Evolutionary conservation across 2,888 invertebrate genomes (phyloP).

Genomic region (Lasioglossum oenotherae): DNA sequence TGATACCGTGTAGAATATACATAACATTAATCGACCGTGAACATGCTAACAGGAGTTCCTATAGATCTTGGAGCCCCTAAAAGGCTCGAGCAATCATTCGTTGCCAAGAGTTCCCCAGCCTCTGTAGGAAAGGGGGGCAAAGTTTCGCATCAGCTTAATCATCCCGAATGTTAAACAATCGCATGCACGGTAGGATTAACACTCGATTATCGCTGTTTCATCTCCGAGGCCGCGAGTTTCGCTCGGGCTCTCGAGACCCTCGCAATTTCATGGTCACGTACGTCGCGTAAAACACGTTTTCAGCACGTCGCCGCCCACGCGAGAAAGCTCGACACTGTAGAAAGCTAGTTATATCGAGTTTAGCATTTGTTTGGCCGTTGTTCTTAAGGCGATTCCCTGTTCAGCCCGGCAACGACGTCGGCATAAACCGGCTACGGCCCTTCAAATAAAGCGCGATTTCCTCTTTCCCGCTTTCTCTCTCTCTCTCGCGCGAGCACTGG

Average conservation of each 20-base stretch:
- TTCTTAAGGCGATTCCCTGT: slow-evolving; percentile 46
- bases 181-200: slow-evolving; percentile 31
- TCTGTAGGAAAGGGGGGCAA: not conserved
- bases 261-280: slow-evolving; percentile 77
- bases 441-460: slow-evolving; percentile 60
- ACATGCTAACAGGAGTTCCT: not conserved
- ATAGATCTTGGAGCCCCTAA: not conserved
- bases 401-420: slow-evolving; percentile 35
- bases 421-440: slow-evolving; percentile 46
- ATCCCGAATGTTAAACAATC: slow-evolving; percentile 30
- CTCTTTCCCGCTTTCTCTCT: not conserved
- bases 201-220: slow-evolving; percentile 46
- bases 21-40: not conserved
- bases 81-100: slow-evolving; percentile 2
- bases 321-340: slow-evolving; percentile 50
- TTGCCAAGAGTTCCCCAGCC: not conserved
- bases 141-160: slow-evolving; percentile 24
- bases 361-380: slow-evolving; percentile 64
- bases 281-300: slow-evolving; percentile 79
- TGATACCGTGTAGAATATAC: slow-evolving; percentile 1
- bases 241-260: slow-evolving; percentile 10
- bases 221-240: slow-evolving; percentile 18
- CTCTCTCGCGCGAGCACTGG: not conserved
- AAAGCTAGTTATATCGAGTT: slow-evolving; percentile 71
- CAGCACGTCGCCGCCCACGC: slow-evolving; percentile 55